phyloP scores from a whole-genome alignment of 2,797 vertebrate species.

The Petrocephalus sullivani region DNA sequence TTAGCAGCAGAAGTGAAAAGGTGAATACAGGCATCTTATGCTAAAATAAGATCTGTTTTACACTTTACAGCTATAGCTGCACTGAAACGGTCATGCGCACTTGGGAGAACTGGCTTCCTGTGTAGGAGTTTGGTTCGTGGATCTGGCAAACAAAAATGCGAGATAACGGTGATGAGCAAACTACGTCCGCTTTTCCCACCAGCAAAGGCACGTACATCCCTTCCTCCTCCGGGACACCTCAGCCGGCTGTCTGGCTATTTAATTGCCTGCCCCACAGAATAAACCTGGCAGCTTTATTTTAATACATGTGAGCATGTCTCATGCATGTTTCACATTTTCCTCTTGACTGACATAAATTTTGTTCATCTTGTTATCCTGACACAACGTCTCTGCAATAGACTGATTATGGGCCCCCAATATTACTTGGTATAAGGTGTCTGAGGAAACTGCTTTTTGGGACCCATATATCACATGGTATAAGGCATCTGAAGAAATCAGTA shows the following conservation, averaged over 20 bases:
- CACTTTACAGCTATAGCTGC: not conserved
- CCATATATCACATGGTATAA: not conserved
- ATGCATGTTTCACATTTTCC: not conserved
- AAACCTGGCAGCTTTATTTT: not conserved
- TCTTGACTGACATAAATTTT: not conserved
- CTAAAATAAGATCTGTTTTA: not conserved
- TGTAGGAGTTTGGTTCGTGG: not conserved
- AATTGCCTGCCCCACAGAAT: not conserved
- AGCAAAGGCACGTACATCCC: not conserved
- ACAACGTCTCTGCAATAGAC: not conserved
- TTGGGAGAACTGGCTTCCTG: not conserved
- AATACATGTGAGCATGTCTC: not conserved
- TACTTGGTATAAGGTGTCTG: not conserved
- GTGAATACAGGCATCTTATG: not conserved
- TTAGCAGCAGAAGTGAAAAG: not conserved
- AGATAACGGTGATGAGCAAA: not conserved
- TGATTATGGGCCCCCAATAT: not conserved
- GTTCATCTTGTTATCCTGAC: not conserved
- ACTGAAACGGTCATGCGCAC: not conserved
- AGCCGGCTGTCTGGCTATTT: not conserved
- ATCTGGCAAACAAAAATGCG: not conserved
- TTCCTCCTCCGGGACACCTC: not conserved
- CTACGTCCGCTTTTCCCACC: not conserved
- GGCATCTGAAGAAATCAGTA: not conserved
- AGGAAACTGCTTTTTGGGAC: not conserved